Evolutionary conservation across 2,888 invertebrate genomes (phyloP), one percentile per base, ranked within the genome.

Genomic region (Scaeva pyrastri): DNA sequence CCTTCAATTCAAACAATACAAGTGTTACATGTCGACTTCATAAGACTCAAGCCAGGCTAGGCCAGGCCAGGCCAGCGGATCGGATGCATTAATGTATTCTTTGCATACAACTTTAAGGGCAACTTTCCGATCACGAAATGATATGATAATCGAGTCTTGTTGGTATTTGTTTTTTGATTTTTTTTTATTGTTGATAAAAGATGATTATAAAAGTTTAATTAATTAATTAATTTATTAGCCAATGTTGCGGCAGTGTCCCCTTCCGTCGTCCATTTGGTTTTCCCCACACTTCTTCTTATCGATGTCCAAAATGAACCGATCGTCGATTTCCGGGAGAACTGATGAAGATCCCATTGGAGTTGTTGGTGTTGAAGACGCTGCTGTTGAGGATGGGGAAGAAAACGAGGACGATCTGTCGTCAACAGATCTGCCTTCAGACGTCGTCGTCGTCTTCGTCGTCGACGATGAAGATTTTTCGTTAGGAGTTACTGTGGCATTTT

Each of bases 241-340:
- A 60, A 68, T 12, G 31, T 16, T 79, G 56, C 85, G 85, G 16
- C 85, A 85, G n/a, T 77, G 71, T 14, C 81, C 81, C 19, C 72
- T 55, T 23, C 60, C 85, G 31, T 85, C 85, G 31, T 21, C 0
- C 21, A 41, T 52, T 23, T 45, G 26, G 43, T 81, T 81, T 2
- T 72, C 71, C 12, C 68, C 76, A 48, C 85, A 85, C 45, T 26
- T 82, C 45, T 26, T 82, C n/a, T 39, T 0, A 31, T 5, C 31
- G 31, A 5, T 8, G 31, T 31, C 31, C 31, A 31, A 31, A 31
- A 31, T 31, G 31, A 31, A 31, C 6, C 31, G 55, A 8, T 74
- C 23, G 11, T 39, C 60, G 12, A 50, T 31, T 7, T 77, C 77
- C 74, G 90, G 88, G 76, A 90, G 89, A 85, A 16, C 89, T 89